Evolutionary conservation across 2,797 vertebrate genomes (phyloP).

Genomic region (Megaceryle alcyon): DNA sequence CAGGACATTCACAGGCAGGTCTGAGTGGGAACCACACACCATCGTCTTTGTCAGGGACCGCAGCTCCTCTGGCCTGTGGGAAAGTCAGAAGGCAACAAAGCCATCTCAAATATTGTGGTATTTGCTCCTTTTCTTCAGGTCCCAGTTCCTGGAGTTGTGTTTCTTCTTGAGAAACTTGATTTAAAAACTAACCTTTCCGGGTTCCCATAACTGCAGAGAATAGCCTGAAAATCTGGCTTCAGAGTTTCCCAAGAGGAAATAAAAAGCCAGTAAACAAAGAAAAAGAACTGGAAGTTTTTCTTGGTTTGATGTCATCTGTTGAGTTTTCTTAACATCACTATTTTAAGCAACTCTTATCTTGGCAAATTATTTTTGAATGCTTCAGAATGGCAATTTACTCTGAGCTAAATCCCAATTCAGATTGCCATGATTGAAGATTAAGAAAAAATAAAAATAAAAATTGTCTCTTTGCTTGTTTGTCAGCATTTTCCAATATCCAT

Average conservation of each 20-base stretch:
- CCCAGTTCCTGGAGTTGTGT: background rate
- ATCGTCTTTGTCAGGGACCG: background rate
- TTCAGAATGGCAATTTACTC: slow-evolving; percentile 9
- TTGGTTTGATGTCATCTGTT: slow-evolving; percentile 36
- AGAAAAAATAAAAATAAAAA: background rate
- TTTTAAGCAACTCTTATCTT: slow-evolving; percentile 31
- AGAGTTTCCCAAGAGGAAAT: slow-evolving; percentile 41
- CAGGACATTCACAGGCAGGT: background rate
- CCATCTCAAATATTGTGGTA: background rate
- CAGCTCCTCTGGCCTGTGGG: background rate
- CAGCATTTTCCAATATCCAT: slow-evolving; percentile 33
- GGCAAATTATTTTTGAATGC: slow-evolving; percentile 13
- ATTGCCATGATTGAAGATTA: background rate
- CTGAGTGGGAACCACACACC: background rate
- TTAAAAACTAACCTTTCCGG: background rate
- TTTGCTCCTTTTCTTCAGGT: background rate
- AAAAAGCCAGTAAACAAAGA: slow-evolving; percentile 54
- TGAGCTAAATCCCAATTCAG: slow-evolving; percentile 18
- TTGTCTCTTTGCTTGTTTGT: slow-evolving; percentile 6
- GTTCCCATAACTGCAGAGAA: slow-evolving; percentile 21
- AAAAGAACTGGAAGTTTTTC: slow-evolving; percentile 46
- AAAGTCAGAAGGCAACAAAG: slow-evolving; percentile 13
- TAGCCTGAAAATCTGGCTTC: slow-evolving; percentile 55
- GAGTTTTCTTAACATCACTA: slow-evolving; percentile 43
- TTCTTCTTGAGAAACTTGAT: slow-evolving; percentile 47